Base-by-base conservation (phyloP, 2,113 vertebrate genomes). In the Mobula hypostoma region DNA sequence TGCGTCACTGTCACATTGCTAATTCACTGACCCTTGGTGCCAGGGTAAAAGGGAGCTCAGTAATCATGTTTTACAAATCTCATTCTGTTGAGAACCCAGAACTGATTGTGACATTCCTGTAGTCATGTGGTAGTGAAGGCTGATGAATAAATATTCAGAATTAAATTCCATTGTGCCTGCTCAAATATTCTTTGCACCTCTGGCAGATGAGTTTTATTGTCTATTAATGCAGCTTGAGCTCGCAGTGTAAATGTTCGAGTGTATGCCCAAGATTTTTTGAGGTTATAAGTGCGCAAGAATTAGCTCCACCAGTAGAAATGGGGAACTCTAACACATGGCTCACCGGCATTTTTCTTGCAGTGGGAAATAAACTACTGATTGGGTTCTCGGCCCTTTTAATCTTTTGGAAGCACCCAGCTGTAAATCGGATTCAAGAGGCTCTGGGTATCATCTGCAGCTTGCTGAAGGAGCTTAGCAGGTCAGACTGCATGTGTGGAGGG, bases 171-270 rank as follows among this genome's bases (percentile, higher is more conserved):
- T 58, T 61, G 83, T 56, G 11, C 56, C 58, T 61, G 11, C 29
- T 61, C 83, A 36, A 92, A 92, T 92, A 92, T 36, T 92, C 88
- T 92, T 92, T 92, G 88, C 88, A 92, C 88, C 88, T 92, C 88
- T 92, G 88, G 19, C 70, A 70, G 63, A 19, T 1, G n/a, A 72
- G 36, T 72, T 70, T 68, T 40, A 72, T 92, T 36, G 63, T 36
- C 66, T 40, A 21, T 92, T 92, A 70, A 92, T 92, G 63, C 19
- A 68, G 63, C 88, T 92, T 92, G n/a, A 68, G 61, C 68, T 68
- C 63, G 17, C 29, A 29, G 63, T 92, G 88, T 92, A 70, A 92
- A 70, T 40, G 88, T 70, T 92, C 32, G 88, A 70, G 88, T 92
- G 88, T 32, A 91, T 68, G 63, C 58, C 87, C 87, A 91, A 91